Evolutionary conservation across 2,888 invertebrate species (phyloP).

Genomic region (Brenthis hecate): DNA sequence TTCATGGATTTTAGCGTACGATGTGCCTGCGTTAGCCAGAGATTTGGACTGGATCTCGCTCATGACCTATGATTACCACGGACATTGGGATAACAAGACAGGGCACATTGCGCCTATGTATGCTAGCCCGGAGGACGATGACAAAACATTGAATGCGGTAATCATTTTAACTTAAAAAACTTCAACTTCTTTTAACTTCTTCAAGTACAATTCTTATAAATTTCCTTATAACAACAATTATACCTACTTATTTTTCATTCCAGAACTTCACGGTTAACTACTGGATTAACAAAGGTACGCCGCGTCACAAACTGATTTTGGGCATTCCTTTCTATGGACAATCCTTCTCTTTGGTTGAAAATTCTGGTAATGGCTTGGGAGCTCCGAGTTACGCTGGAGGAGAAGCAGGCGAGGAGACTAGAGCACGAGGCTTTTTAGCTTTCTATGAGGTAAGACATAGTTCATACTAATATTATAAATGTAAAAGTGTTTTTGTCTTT

Average conservation of each 20-base stretch:
- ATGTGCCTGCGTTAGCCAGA: conserved; percentile 87
- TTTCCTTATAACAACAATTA: neutral
- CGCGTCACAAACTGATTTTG: conserved; percentile 89
- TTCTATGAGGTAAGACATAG: conserved; percentile 89
- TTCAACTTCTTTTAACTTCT: neutral
- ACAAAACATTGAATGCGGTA: conserved; percentile 90
- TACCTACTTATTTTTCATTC: conserved; percentile 23
- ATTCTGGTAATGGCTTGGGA: conserved; percentile 85
- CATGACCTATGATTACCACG: conserved; percentile 96
- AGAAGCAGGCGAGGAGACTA: conserved; percentile 93
- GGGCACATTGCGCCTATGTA: conserved; percentile 96
- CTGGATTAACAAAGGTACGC: conserved; percentile 92
- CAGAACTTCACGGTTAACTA: conserved; percentile 94
- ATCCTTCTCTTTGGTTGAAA: conserved; percentile 90
- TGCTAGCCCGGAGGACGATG: conserved; percentile 86
- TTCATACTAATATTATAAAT: no score
- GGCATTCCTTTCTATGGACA: conserved; percentile 96
- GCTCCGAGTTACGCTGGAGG: conserved; percentile 92
- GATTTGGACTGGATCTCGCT: conserved; percentile 95
- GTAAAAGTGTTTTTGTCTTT: no score
- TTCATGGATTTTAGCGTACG: conserved; percentile 79
- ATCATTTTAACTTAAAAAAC: conserved; percentile 41
- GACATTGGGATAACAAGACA: conserved; percentile 95
- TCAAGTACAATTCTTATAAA: no score
- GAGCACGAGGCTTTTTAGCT: conserved; percentile 92